A percentile compares a stretch with the other conserved stretches of the same genome.
Conservation (phyloP, 2,888 invertebrate species). For the Acleris literana region DNA sequence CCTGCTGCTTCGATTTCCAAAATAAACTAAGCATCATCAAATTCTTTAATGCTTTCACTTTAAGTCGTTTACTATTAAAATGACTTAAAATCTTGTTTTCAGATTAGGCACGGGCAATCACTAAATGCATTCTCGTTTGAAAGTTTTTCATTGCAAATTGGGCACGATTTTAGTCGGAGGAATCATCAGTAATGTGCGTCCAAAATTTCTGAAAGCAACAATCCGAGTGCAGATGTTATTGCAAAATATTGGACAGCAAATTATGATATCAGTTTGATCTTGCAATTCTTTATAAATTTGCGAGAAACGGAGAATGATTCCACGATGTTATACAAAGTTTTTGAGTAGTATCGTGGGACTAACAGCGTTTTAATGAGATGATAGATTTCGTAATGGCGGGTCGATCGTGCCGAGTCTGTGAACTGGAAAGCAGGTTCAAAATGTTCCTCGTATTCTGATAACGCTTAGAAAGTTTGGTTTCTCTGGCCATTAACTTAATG, state of each 20-base stretch:
- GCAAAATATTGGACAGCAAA: slow-evolving; percentile 19
- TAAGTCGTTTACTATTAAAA: slow-evolving; percentile 31
- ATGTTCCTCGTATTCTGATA: slow-evolving; percentile 46
- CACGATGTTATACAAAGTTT: slow-evolving; percentile 19
- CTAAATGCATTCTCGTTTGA: slow-evolving; percentile 29
- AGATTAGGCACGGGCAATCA: slow-evolving; percentile 31
- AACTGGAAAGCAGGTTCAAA: slow-evolving; percentile 53
- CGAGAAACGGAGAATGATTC: slow-evolving; percentile 18
- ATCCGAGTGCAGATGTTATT: slow-evolving; percentile 12
- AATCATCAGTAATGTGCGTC: background rate
- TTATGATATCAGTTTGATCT: slow-evolving; percentile 30
- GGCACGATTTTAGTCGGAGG: background rate
- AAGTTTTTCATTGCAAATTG: slow-evolving; percentile 35
- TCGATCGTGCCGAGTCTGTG: slow-evolving; percentile 41
- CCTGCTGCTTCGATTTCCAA: slow-evolving; percentile 18
- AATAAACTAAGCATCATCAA: slow-evolving; percentile 32
- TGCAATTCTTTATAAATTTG: slow-evolving; percentile 24
- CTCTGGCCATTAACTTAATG: slow-evolving; percentile 61
- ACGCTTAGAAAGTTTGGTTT: slow-evolving; percentile 71
- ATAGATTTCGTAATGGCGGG: slow-evolving; percentile 36
- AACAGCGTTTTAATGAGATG: slow-evolving; percentile 36
- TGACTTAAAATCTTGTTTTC: slow-evolving; percentile 29
- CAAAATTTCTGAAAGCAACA: slow-evolving; percentile 1
- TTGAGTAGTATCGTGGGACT: slow-evolving; percentile 29
- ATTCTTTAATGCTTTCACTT: slow-evolving; percentile 38